Evolutionary conservation across 2,113 vertebrate genomes (phyloP).

Genomic region (Garra rufa): DNA sequence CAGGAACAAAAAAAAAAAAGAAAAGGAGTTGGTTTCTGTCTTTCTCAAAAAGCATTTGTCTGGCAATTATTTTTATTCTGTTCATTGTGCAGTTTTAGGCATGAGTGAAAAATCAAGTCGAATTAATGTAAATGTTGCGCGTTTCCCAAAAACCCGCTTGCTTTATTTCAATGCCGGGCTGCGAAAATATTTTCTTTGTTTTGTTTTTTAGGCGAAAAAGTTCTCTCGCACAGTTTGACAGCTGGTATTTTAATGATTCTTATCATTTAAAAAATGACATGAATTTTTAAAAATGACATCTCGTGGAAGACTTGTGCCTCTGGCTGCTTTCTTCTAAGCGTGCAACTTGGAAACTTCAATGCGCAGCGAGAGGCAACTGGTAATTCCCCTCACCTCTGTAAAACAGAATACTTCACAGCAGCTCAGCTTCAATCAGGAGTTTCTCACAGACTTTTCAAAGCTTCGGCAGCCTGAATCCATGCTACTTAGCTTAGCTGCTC

Average conservation of each 20-base stretch:
- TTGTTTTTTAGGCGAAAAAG: conserved; percentile 51
- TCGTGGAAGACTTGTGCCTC: conserved; percentile 41
- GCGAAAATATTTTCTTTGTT: conserved; percentile 55
- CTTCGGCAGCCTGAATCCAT: conserved; percentile 5
- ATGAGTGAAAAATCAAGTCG: conserved; percentile 39
- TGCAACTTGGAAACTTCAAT: conserved; percentile 46
- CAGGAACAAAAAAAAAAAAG: neutral
- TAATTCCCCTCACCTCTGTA: conserved; percentile 41
- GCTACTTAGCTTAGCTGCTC: conserved; percentile 13
- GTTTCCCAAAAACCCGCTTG: conserved; percentile 49
- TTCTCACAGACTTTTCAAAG: conserved; percentile 5
- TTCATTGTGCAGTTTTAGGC: conserved; percentile 50
- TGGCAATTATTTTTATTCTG: neutral
- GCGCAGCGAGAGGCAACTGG: conserved; percentile 32
- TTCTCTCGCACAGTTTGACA: conserved; percentile 52
- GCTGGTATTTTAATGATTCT: conserved; percentile 60
- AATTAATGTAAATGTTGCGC: conserved; percentile 25
- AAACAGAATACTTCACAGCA: conserved; percentile 33
- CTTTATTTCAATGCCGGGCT: conserved; percentile 45
- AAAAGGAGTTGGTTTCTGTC: neutral
- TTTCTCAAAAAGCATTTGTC: conserved; percentile 46
- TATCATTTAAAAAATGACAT: conserved; percentile 53
- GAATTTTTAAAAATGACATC: conserved; percentile 58
- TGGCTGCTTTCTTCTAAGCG: conserved; percentile 50
- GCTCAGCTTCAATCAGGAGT: conserved; percentile 33